Percentiles rank a stretch among this genome's conserved stretches.
Evolutionary conservation across 2,113 vertebrate genomes (phyloP).

Genomic region (Phasianus colchicus): DNA sequence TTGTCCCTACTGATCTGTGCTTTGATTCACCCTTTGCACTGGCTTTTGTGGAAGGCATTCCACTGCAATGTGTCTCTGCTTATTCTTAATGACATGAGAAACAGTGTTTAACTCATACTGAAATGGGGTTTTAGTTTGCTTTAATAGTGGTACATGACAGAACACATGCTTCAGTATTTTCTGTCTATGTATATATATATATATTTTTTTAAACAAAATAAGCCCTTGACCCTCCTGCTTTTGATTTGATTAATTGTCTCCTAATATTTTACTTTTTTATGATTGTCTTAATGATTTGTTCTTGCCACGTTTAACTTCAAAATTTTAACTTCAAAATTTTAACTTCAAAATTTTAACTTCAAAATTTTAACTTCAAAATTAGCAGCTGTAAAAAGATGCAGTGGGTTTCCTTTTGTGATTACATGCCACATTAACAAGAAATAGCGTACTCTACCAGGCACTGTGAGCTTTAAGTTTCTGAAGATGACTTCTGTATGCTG

Average conservation of each 20-base stretch:
- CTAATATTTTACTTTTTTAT: neutral
- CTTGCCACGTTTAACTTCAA: neutral
- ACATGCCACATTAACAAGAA: neutral
- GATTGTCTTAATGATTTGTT: neutral
- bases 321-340: neutral
- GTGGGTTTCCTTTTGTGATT: neutral
- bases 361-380: neutral
- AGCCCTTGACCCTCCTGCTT: neutral
- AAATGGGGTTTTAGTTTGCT: neutral
- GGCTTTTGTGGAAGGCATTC: slow-evolving; percentile 4
- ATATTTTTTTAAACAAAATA: neutral
- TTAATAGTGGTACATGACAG: neutral
- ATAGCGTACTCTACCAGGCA: neutral
- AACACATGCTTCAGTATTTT: neutral
- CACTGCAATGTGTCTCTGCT: neutral
- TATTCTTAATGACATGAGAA: neutral
- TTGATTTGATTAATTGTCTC: neutral
- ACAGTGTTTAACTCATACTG: accelerated
- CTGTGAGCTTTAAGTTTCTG: neutral
- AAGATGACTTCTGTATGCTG: neutral
- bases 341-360: no score
- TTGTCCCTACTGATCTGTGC: slow-evolving; percentile 24
- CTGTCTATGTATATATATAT: neutral
- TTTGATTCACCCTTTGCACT: slow-evolving; percentile 34
- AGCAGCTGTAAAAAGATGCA: neutral